A percentile compares a stretch with the other conserved stretches of the same genome.
Conservation (phyloP, 1,140 invertebrate species). For the Apis laboriosa region DNA sequence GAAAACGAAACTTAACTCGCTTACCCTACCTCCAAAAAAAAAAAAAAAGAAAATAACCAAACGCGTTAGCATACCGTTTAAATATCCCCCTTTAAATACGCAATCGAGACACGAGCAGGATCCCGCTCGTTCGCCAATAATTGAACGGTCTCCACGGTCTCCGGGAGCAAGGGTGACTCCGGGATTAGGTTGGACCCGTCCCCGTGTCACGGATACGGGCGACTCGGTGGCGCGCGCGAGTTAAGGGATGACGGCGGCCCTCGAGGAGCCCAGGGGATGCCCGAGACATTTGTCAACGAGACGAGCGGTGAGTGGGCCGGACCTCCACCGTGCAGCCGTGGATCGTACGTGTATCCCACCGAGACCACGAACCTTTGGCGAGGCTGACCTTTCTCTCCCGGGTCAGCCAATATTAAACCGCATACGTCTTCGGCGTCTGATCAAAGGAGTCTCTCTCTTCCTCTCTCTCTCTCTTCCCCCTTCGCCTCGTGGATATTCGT, state of each 20-base stretch:
- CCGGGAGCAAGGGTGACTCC: conserved; percentile 70
- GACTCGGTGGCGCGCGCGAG: conserved; percentile 65
- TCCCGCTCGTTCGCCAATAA: conserved; percentile 66
- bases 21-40: too few relatives aligned
- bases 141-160: conserved; percentile 70
- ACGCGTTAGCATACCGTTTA: neutral
- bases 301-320: conserved; percentile 77
- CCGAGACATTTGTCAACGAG: conserved; percentile 80
- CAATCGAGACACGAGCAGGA: conserved; percentile 29
- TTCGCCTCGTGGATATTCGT: too few relatives aligned
- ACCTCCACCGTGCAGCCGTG: conserved; percentile 66
- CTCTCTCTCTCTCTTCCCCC: conserved; percentile 12
- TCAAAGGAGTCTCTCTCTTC: conserved; percentile 62
- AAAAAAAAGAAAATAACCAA: neutral
- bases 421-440: conserved; percentile 75
- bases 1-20: too few relatives aligned
- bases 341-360: conserved; percentile 73
- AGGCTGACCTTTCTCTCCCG: conserved; percentile 66
- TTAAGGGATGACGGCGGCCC: conserved; percentile 69
- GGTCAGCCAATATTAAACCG: conserved; percentile 76
- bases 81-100: neutral
- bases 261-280: conserved; percentile 72
- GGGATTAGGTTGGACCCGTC: conserved; percentile 66
- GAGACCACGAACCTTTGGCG: conserved; percentile 64
- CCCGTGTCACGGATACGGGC: conserved; percentile 41